phyloP scores from a whole-genome alignment of 2,888 invertebrate species.

The Ochlodes sylvanus region DNA sequence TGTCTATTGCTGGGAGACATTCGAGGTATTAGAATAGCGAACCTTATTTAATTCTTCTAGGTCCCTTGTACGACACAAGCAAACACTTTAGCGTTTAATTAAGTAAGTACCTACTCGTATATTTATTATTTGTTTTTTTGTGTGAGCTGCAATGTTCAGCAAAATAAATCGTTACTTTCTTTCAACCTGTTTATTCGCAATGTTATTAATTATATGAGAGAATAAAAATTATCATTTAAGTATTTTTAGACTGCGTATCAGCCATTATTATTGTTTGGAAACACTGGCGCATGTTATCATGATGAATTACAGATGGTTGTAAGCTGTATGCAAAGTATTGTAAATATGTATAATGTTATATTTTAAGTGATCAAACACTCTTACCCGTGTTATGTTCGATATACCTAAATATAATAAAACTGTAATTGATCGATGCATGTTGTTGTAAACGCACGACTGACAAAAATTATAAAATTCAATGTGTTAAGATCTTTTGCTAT shows the following conservation, averaged over 20 bases:
- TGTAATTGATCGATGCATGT: no score
- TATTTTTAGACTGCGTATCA: constrained; percentile 1
- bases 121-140: no score
- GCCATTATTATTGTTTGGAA: neutral
- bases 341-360: constrained; percentile 1
- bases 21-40: no score
- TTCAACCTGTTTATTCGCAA: neutral
- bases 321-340: neutral
- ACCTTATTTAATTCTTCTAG: no score
- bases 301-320: neutral
- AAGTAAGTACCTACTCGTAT: no score
- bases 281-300: neutral
- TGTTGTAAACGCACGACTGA: no score
- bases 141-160: no score
- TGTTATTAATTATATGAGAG: neutral
- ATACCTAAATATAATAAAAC: neutral
- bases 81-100: no score
- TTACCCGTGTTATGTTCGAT: neutral
- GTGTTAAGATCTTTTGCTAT: no score
- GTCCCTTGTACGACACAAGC: no score
- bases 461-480: no score
- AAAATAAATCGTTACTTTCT: no score
- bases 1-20: neutral
- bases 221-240: constrained; percentile 1
- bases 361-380: neutral